Conservation (phyloP, 2,888 invertebrate genomes). For the Eilema griseolum region DNA sequence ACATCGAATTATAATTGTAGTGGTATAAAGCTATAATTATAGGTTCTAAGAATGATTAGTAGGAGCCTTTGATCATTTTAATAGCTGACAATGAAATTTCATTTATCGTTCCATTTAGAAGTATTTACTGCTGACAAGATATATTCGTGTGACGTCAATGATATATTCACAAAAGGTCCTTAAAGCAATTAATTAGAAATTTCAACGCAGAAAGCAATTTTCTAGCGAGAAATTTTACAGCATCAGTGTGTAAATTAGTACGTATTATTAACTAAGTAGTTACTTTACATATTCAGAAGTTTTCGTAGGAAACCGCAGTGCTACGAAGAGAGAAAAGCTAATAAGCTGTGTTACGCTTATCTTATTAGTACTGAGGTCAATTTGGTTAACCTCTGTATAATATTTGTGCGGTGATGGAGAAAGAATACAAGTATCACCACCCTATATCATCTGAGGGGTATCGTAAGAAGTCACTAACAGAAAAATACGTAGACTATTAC, state of each 20-base stretch:
- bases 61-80: conserved; percentile 48
- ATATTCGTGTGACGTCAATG: conserved; percentile 17
- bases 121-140: conserved; percentile 24
- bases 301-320: not conserved
- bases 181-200: conserved; percentile 11
- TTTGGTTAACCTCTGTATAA: too few species aligned
- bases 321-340: too few species aligned
- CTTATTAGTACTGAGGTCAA: too few species aligned
- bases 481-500: too few species aligned
- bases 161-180: conserved; percentile 20
- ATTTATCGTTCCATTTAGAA: conserved; percentile 35
- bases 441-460: too few species aligned
- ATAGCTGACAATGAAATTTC: conserved; percentile 34
- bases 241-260: not conserved
- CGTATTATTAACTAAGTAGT: not conserved
- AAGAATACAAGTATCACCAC: too few species aligned
- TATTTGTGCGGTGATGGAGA: too few species aligned
- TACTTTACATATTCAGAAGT: not conserved
- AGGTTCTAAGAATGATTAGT: conserved; percentile 33
- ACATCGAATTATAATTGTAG: conserved; percentile 40
- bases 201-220: not conserved
- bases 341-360: too few species aligned
- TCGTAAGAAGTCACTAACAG: too few species aligned
- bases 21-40: conserved; percentile 33
- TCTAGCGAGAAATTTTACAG: not conserved